Conservation (phyloP, 1,140 invertebrate species). For the Oppia nitens region DNA sequence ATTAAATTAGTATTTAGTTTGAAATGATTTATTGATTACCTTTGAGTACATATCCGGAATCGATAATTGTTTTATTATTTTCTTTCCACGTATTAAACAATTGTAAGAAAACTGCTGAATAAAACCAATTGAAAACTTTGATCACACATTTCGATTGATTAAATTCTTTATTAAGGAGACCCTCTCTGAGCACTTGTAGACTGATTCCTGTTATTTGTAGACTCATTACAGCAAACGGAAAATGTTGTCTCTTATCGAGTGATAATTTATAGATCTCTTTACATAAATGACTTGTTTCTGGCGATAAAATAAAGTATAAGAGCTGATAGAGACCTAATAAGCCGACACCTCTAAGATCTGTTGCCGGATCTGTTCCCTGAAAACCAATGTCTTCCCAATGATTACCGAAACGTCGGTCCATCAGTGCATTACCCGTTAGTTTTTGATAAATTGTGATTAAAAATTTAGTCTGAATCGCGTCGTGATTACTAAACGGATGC, state of each 20-base stretch:
- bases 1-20: background rate
- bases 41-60: constrained; percentile 37
- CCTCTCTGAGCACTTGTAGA: constrained; percentile 35
- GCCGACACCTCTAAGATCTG: constrained; percentile 37
- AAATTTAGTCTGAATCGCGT: constrained; percentile 31
- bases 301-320: constrained; percentile 30
- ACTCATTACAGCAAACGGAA: constrained; percentile 39
- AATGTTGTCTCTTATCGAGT: constrained; percentile 35
- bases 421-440: constrained; percentile 31
- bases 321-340: constrained; percentile 37
- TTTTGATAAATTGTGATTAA: constrained; percentile 36
- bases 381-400: constrained; percentile 43
- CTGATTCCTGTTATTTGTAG: constrained; percentile 39
- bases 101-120: constrained; percentile 31
- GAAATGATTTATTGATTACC: constrained; percentile 24
- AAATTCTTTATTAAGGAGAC: constrained; percentile 35
- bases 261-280: constrained; percentile 35
- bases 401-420: constrained; percentile 32
- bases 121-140: constrained; percentile 35
- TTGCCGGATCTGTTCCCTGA: constrained; percentile 39
- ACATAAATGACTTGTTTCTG: constrained; percentile 29
- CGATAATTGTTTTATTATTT: constrained; percentile 34
- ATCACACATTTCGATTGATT: constrained; percentile 32
- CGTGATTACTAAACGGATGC: constrained; percentile 31
- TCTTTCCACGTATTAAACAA: constrained; percentile 34